These are phyloP conservation scores for Apis florea DNA, from an alignment of 1,140 invertebrate species.

Conservation along the genomic window DNA sequence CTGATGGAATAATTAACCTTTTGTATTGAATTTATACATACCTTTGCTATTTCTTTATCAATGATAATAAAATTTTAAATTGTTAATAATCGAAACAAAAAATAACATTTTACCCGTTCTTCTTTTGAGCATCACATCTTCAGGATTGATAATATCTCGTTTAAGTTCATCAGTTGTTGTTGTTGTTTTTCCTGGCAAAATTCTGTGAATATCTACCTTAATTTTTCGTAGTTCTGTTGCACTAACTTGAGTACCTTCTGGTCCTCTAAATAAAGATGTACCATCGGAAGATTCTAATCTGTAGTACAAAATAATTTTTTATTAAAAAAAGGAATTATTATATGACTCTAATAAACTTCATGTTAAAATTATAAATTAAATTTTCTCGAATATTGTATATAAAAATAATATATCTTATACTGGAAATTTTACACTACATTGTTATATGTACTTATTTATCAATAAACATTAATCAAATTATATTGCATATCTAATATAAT, in stretches of 20 bases:
- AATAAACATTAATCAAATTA: too few relatives aligned
- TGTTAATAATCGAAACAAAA: slow-evolving; percentile 12
- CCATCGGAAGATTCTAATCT: slow-evolving; percentile 56
- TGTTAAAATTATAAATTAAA: neutral
- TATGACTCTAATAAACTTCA: too few relatives aligned
- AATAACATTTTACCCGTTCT: slow-evolving; percentile 63
- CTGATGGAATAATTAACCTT: too few relatives aligned
- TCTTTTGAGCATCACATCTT: slow-evolving; percentile 64
- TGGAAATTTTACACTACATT: too few relatives aligned
- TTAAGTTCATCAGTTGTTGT: slow-evolving; percentile 30
- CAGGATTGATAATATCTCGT: slow-evolving; percentile 61
- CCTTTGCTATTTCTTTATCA: too few relatives aligned
- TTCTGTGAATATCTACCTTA: slow-evolving; percentile 66
- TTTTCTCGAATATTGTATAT: neutral
- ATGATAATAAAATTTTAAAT: neutral
- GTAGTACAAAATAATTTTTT: neutral
- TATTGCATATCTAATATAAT: too few relatives aligned
- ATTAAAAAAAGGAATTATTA: too few relatives aligned
- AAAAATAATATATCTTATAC: too few relatives aligned
- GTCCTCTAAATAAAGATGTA: slow-evolving; percentile 61
- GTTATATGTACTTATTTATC: too few relatives aligned
- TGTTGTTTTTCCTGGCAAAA: slow-evolving; percentile 41
- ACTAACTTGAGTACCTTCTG: slow-evolving; percentile 54
- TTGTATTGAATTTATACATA: too few relatives aligned
- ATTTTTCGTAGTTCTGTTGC: slow-evolving; percentile 58